Evolutionary conservation across 1,140 invertebrate species (phyloP).

Genomic region (Macrostomum lignano): DNA sequence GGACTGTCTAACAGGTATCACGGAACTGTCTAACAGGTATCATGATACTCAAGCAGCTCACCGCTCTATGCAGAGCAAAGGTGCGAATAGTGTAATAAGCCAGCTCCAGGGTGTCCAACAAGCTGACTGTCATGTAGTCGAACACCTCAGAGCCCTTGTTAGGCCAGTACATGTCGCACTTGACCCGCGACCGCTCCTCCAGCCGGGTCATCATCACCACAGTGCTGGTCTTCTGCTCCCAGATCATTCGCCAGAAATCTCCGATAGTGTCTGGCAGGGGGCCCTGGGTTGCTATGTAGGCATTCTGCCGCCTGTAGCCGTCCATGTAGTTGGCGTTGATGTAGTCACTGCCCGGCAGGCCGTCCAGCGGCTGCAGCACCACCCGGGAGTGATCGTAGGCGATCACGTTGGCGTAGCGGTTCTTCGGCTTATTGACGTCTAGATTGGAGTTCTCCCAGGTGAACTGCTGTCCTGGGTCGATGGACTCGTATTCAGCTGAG

Average conservation of each 20-base stretch:
- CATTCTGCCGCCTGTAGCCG: constrained; percentile 7
- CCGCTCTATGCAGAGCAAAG: constrained; percentile 46
- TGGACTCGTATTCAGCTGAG: constrained; percentile 35
- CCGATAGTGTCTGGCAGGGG: constrained; percentile 75
- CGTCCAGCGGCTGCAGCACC: constrained; percentile 39
- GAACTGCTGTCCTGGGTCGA: constrained; percentile 60
- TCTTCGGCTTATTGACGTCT: constrained; percentile 79
- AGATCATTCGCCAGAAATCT: constrained; percentile 96
- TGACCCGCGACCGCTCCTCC: constrained; percentile 86
- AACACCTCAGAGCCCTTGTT: constrained; percentile 56
- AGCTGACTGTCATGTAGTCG: constrained; percentile 41
- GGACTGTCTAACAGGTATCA: too few species aligned
- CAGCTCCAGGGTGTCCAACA: constrained; percentile 62
- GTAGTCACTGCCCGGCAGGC: constrained; percentile 42
- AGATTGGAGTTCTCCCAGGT: constrained; percentile 87
- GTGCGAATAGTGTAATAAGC: constrained; percentile 77
- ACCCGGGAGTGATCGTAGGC: constrained; percentile 84
- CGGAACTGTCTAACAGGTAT: too few species aligned
- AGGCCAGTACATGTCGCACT: constrained; percentile 42
- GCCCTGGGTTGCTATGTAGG: constrained; percentile 30
- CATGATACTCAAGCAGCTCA: constrained; percentile 31
- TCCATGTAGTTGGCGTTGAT: constrained; percentile 51
- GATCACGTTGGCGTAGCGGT: constrained; percentile 82
- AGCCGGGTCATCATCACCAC: constrained; percentile 92
- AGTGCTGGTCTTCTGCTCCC: constrained; percentile 97